Evolutionary conservation across 92 coral and sea anemone genomes (phyloP), one percentile per base, ranked within the genome.

Genomic region (Zoanthus sansibaricus): DNA sequence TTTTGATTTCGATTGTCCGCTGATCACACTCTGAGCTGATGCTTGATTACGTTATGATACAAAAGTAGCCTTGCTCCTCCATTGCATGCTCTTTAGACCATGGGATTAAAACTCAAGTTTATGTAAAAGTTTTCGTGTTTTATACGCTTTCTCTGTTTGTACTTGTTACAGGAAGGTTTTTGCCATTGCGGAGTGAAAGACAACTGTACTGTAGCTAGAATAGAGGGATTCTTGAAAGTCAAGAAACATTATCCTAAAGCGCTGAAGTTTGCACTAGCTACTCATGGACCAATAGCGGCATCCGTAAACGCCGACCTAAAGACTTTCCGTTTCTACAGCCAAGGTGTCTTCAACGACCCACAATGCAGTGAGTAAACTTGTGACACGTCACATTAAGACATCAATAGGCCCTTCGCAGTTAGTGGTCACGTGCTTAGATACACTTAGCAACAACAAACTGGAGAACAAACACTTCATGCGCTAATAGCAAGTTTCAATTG

Each of bases 281-380:
- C 98, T 18, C 98, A 96, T 76, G 98, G 98, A 7, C 98, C 98
- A 9, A 87, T 93, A 62, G 95, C 96, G 6, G 94, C 96, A n/a
- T 95, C 95, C 9, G 88, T 96, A 12, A 96, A 96, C 92, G 95
- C 96, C 55, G 98, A 96, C 83, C 78, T 82, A 12, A 96, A 96
- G 78, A 95, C 96, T 4, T 93, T 96, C 55, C 73, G 98, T 47
- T 96, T 95, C 88, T 96, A 95, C 86, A 91, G 98, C 86, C 90
- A 90, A 59, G 98, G 98, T 7, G 87, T 96, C 52, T 96, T 95
- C 72, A 95, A 95, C 68, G 98, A 96, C 83, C 86, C 88, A 3
- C 37, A 83, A 58, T 93, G 96, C 88, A 89, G 98, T 96, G 83
- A 95, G 98, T 86, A 15, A 7, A 13, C 30, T 45, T 1, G 61